Evolutionary conservation across 2,888 invertebrate genomes (phyloP).

Genomic region (Pollenia amentaria): DNA sequence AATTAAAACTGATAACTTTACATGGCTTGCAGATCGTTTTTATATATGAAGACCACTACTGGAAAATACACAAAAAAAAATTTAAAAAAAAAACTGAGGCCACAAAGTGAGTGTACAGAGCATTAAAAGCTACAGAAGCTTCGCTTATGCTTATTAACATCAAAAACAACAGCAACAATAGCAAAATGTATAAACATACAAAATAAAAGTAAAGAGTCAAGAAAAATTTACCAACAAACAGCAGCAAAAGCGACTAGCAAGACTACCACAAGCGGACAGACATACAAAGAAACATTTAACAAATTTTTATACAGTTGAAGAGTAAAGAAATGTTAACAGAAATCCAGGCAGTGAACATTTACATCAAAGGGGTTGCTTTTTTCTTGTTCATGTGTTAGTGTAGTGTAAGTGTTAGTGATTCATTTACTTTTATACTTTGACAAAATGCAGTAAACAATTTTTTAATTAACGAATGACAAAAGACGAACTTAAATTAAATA

Average conservation of each 20-base stretch:
- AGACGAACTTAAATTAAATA: neutral
- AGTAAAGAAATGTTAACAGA: conserved; percentile 61
- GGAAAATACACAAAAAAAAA: conserved; percentile 53
- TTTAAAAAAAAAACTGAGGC: conserved; percentile 31
- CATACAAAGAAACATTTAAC: neutral
- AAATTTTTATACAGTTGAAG: conserved; percentile 25
- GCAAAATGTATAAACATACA: conserved; percentile 30
- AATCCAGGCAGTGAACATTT: conserved; percentile 20
- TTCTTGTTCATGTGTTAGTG: neutral
- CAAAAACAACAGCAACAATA: conserved; percentile 18
- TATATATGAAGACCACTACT: conserved; percentile 78
- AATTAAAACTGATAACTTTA: conserved; percentile 83
- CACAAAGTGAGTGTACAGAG: conserved; percentile 61
- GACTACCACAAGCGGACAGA: conserved; percentile 3
- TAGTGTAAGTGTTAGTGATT: neutral
- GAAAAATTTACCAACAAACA: conserved; percentile 37
- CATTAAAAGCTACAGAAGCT: conserved; percentile 53
- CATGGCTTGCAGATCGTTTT: conserved; percentile 82
- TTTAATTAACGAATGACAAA: neutral
- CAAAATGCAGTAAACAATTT: conserved; percentile 2
- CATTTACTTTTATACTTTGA: neutral
- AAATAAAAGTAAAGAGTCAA: conserved; percentile 41
- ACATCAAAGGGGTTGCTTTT: conserved; percentile 49
- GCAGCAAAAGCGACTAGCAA: neutral
- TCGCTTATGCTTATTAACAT: conserved; percentile 53